Evolutionary conservation across 2,113 vertebrate genomes (phyloP).

Genomic region (Corythoichthys intestinalis): DNA sequence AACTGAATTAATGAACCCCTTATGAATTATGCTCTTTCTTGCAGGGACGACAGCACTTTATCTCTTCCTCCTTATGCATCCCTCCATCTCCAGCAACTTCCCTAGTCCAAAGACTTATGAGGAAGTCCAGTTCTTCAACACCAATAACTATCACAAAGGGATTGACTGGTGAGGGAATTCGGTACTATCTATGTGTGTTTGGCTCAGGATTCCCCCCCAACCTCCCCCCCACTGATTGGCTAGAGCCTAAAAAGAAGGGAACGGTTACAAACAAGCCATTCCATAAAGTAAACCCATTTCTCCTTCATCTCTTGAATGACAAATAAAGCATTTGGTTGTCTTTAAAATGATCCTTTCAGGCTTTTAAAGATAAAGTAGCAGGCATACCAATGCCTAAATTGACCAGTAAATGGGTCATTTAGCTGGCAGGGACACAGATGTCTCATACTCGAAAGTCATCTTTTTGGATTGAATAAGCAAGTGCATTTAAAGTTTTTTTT

Average conservation of each 20-base stretch:
- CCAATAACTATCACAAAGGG: slow-evolving; percentile 99
- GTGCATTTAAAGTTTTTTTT: slow-evolving; percentile 9
- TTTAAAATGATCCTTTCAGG: slow-evolving; percentile 37
- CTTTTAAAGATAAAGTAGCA: slow-evolving; percentile 32
- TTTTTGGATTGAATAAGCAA: not conserved
- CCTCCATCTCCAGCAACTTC: slow-evolving; percentile 97
- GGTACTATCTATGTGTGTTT: not conserved
- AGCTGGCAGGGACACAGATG: slow-evolving; percentile 57
- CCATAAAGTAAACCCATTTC: slow-evolving; percentile 12
- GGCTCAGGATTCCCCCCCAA: not conserved
- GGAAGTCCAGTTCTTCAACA: slow-evolving; percentile 99
- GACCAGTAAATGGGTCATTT: slow-evolving; percentile 61
- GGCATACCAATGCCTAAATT: slow-evolving; percentile 56
- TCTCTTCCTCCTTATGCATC: slow-evolving; percentile 97
- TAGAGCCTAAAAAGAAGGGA: slow-evolving; percentile 22
- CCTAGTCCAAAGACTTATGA: slow-evolving; percentile 96
- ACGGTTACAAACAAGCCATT: slow-evolving; percentile 18
- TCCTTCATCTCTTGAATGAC: slow-evolving; percentile 27
- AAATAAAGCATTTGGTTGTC: slow-evolving; percentile 34
- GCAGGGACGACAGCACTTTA: slow-evolving; percentile 95
- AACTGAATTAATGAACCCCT: slow-evolving; percentile 52
- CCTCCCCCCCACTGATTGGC: slow-evolving; percentile 2
- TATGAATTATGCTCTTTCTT: slow-evolving; percentile 70
- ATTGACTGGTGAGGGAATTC: slow-evolving; percentile 88
- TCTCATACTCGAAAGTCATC: slow-evolving; percentile 40